Base-by-base conservation (phyloP, 2,888 invertebrate species). In the Philhelius pedissequus region DNA sequence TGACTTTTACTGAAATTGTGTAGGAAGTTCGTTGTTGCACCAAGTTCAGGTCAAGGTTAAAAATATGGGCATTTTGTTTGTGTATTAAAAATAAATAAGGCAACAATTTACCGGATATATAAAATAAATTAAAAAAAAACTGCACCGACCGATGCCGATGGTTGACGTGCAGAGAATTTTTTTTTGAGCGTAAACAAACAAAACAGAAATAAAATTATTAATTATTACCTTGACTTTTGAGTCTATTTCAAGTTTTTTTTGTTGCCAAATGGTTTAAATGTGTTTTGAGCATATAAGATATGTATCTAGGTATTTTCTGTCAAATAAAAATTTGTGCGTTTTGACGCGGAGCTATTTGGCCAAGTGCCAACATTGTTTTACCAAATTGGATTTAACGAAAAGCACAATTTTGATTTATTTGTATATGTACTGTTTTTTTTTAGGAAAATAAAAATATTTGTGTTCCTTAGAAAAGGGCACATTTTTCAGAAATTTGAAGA, bases 31-130 rank as follows among this genome's bases (percentile, higher is more conserved):
- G 9, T 48, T 68, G 66, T 45, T 25, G 15, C 25, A 52, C 52
- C 38, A 64, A 64, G 62, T 64, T 64, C 62, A 64, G 62, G 62
- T 64, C 62, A 64, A 30, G 62, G 62, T 32, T 45, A 18, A n/a
- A 13, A 45, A 32, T 45, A 52, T 25, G 22, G 32, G 45, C n/a
- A 30, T 43, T 60, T 38, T 38, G 38, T 40, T 7, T 13, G n/a
- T 54, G 6, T 27, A 9, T 11, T 7, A 15, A 35, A 58, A 35
- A 8, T 27, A 52, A 27, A 52, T 13, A 9, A 58, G 22, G 1
- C 32, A 32, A 32, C 6, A 6, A 13, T 52, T 27, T 9, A 27
- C 9, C 56, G 35, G 35, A 56, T 18, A 3, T 52, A 3, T 0
- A 9, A 0, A 52, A 13, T 7, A 7, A 48, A n/a, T 2, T 20